Conservation (phyloP, 2,888 invertebrate species). For the Scrobipalpa atriplicella region DNA sequence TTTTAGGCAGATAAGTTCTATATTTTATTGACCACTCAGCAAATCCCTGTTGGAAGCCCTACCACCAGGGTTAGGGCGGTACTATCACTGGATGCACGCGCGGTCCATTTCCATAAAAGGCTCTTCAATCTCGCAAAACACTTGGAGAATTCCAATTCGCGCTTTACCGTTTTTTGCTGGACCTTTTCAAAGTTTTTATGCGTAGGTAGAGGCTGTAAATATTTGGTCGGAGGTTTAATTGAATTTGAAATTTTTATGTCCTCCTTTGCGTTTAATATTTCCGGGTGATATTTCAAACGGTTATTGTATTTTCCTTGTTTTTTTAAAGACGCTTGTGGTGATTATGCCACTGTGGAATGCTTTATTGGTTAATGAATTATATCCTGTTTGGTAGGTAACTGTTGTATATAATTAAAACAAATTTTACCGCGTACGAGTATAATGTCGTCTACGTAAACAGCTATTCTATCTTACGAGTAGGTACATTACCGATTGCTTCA, state of each 20-base stretch:
- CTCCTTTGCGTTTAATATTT: conserved; percentile 14
- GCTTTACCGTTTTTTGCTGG: conserved; percentile 65
- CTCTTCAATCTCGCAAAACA: conserved; percentile 81
- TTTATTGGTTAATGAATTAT: background rate
- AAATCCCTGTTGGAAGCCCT: background rate
- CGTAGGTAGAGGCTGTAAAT: conserved; percentile 37
- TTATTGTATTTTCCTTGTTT: background rate
- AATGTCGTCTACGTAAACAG: no score
- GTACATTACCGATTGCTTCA: background rate
- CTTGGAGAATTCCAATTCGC: conserved; percentile 79
- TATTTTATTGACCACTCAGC: no score
- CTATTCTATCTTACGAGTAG: no score
- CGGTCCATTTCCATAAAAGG: conserved; percentile 81
- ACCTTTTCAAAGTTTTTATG: conserved; percentile 41
- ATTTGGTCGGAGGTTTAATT: conserved; percentile 40
- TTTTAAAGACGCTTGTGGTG: background rate
- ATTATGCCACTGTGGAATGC: conserved; percentile 5
- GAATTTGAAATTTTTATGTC: conserved; percentile 31
- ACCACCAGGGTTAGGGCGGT: conserved; percentile 42
- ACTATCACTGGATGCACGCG: conserved; percentile 73
- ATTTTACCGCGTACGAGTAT: no score
- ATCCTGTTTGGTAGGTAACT: background rate
- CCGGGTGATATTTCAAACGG: conserved; percentile 3
- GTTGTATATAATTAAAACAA: no score
- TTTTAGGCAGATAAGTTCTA: no score